Evolutionary conservation across 2,113 vertebrate genomes (phyloP).

Genomic region (Fulica atra): DNA sequence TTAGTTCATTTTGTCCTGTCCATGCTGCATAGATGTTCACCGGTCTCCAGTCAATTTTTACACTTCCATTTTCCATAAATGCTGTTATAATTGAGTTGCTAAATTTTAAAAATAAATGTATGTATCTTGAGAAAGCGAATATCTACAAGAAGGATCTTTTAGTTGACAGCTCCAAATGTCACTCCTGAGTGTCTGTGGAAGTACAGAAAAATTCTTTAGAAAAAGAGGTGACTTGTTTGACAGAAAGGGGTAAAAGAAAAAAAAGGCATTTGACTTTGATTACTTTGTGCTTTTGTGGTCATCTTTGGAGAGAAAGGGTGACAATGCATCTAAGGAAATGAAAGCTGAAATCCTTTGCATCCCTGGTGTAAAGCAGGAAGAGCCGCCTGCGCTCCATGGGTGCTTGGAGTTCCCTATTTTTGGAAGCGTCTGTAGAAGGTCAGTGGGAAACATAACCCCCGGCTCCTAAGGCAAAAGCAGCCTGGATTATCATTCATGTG

Average conservation of each 20-base stretch:
- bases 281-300: neutral
- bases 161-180: neutral
- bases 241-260: neutral
- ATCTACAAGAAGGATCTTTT: neutral
- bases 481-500: slow-evolving; percentile 53
- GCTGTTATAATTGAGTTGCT: neutral
- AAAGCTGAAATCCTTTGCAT: neutral
- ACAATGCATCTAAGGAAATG: neutral
- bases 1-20: neutral
- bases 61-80: neutral
- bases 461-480: slow-evolving; percentile 40
- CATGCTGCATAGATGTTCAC: neutral
- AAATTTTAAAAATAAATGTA: accelerated
- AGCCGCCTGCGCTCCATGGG: neutral
- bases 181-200: neutral
- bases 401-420: neutral
- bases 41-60: neutral
- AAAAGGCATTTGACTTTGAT: neutral
- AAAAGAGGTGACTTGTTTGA: neutral
- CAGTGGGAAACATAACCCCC: slow-evolving; percentile 39
- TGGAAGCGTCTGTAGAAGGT: slow-evolving; percentile 57
- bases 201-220: neutral
- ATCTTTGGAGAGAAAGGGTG: neutral
- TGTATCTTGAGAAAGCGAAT: neutral
- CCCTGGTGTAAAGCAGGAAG: neutral